Percentiles rank a stretch among this genome's conserved stretches.
These are phyloP conservation scores for Leptinotarsa rubiginosa DNA, from an alignment of 2,888 invertebrate species.

Conservation along the genomic window DNA sequence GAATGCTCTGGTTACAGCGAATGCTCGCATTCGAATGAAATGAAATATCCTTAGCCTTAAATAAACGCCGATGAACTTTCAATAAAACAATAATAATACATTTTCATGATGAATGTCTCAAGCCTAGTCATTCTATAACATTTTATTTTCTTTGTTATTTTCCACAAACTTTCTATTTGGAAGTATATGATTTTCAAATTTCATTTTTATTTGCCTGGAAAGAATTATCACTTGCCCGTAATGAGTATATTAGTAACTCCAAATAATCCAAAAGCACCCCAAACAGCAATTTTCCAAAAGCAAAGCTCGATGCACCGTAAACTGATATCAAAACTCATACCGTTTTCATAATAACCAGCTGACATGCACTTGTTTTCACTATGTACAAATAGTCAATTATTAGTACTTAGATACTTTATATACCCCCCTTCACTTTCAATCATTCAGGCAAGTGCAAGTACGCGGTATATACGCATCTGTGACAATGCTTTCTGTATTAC, in stretches of 20 bases:
- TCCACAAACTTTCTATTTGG: too few species aligned
- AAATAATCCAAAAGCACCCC: background rate
- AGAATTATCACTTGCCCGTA: background rate
- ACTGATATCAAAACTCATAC: slow-evolving; percentile 42
- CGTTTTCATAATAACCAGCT: slow-evolving; percentile 50
- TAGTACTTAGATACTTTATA: slow-evolving; percentile 46
- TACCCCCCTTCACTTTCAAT: slow-evolving; percentile 49
- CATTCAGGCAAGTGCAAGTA: slow-evolving; percentile 30
- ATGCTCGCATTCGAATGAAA: too few species aligned
- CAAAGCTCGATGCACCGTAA: background rate
- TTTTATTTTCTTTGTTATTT: too few species aligned
- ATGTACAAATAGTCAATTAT: slow-evolving; percentile 43
- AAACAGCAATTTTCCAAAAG: slow-evolving; percentile 6
- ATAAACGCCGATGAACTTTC: too few species aligned
- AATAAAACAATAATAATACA: too few species aligned
- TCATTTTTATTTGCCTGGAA: background rate
- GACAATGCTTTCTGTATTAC: slow-evolving; percentile 23
- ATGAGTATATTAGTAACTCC: background rate
- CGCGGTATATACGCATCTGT: slow-evolving; percentile 15
- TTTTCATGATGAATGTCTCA: too few species aligned
- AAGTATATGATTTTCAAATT: background rate
- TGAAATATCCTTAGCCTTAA: too few species aligned
- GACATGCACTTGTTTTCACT: slow-evolving; percentile 49
- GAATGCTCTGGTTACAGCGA: too few species aligned
- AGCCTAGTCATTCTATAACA: too few species aligned